These are phyloP conservation scores for Gymnocephalus cernua DNA, from an alignment of 2,113 vertebrate species.

Conservation along the genomic window DNA sequence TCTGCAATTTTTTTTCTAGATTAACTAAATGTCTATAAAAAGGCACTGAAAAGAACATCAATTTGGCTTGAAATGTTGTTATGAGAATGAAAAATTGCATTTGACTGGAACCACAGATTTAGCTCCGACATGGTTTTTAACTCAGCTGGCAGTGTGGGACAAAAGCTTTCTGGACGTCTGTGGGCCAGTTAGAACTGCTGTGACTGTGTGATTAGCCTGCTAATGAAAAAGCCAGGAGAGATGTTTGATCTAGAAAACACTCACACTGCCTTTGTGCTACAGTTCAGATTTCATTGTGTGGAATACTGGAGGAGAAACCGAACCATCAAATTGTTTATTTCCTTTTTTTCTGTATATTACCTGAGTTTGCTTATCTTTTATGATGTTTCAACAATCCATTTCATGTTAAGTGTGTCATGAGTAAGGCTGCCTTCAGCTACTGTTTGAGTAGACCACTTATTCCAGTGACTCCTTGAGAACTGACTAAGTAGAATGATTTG, in stretches of 20 bases:
- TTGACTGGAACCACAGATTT: conserved; percentile 50
- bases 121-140: conserved; percentile 30
- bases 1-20: conserved; percentile 39
- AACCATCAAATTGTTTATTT: neutral
- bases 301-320: conserved; percentile 8
- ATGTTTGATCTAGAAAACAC: conserved; percentile 49
- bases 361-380: conserved; percentile 27
- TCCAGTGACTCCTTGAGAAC: conserved; percentile 15
- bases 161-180: conserved; percentile 62
- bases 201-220: conserved; percentile 61
- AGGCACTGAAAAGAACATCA: neutral
- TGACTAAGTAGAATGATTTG: conserved; percentile 36
- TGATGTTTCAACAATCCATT: conserved; percentile 19
- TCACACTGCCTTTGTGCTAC: conserved; percentile 9
- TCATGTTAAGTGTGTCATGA: conserved; percentile 1
- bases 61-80: conserved; percentile 32
- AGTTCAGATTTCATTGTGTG: conserved; percentile 19
- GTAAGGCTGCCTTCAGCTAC: conserved; percentile 21
- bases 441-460: conserved; percentile 37
- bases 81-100: conserved; percentile 26
- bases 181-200: conserved; percentile 38
- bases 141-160: conserved; percentile 58
- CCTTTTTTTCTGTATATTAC: neutral
- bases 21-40: conserved; percentile 36
- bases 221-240: conserved; percentile 65